Conservation (phyloP, 2,797 vertebrate species). For the Lates japonicus region DNA sequence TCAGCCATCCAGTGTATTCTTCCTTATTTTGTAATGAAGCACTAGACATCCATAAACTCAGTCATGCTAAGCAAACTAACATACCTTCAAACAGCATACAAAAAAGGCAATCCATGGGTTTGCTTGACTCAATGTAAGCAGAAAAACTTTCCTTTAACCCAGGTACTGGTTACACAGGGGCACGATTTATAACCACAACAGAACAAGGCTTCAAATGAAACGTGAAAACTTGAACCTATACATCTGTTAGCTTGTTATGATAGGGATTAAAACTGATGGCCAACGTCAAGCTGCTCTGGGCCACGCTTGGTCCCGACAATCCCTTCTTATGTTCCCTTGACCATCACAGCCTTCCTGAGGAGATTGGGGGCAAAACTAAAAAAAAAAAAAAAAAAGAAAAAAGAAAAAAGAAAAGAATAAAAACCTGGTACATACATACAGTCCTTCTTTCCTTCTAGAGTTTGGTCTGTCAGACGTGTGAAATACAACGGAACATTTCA, state of each 20-base stretch:
- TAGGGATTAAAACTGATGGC: conserved; percentile 42
- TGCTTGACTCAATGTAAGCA: conserved; percentile 24
- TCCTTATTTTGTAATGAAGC: conserved; percentile 11
- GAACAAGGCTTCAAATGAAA: conserved; percentile 49
- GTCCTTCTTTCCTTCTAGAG: conserved; percentile 64
- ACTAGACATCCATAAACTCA: conserved; percentile 12
- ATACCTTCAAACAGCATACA: conserved; percentile 11
- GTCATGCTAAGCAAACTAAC: not conserved
- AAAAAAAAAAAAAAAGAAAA: not conserved
- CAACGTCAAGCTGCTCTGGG: conserved; percentile 47
- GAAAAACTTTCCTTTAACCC: conserved; percentile 30
- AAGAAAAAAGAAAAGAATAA: not conserved
- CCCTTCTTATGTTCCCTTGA: conserved; percentile 63
- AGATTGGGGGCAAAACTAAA: conserved; percentile 49
- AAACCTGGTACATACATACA: conserved; percentile 28
- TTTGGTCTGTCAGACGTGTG: conserved; percentile 69
- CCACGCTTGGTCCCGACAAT: conserved; percentile 65
- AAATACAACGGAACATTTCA: conserved; percentile 72
- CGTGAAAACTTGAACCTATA: conserved; percentile 13
- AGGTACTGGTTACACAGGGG: conserved; percentile 23
- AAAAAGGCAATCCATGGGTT: conserved; percentile 14
- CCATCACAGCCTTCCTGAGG: conserved; percentile 67
- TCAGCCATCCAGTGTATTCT: not conserved
- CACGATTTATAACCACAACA: conserved; percentile 26
- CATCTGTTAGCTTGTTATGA: conserved; percentile 15